Evolutionary conservation across 2,797 vertebrate species (phyloP), one percentile per base, ranked within the genome.

Genomic region (Pangasius djambal): DNA sequence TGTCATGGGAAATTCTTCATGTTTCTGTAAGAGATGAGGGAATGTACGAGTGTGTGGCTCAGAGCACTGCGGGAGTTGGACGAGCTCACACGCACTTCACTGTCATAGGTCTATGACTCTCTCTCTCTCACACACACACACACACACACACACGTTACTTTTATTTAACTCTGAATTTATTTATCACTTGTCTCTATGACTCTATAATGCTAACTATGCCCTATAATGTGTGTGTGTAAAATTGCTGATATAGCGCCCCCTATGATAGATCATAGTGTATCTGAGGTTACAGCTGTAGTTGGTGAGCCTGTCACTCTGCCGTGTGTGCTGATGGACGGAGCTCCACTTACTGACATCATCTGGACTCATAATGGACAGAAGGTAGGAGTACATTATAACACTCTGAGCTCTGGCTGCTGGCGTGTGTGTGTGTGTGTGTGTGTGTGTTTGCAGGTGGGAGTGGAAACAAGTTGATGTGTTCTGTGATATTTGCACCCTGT

Each of bases 1-100:
- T 97, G 95, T 98, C 96, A 91, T 99, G 97, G 97, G 95, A 97
- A 92, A 98, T 99, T 91, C 94, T 93, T 0, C 89, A 88, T 0
- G 96, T 93, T 0, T 97, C 97, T 0, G 91, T 93, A 20, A 93
- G 93, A 0, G 97, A 99, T 0, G 97, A 98, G 92, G 98, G 98
- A 69, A 88, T 83, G 0, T 99, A 99, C 0, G 97, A 98, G 90
- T 99, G 98, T 88, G 85, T 92, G 0, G 98, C 97, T 0, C 95
- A 95, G 6, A 99, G 97, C 95, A 95, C 92, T 9, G 95, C 96
- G 0, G 98, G 98, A 28, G 95, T 93, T 0, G 96, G 97, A 0
- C 95, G 91, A 37, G 98, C 97, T 50, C 90, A 92, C 9, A 93
- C 96, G 31, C 95, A 96, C 61, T 12, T 99, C 75, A 95, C 94